Base-by-base conservation (phyloP, 2,113 vertebrate genomes). In the Chascanopsetta lugubris region DNA sequence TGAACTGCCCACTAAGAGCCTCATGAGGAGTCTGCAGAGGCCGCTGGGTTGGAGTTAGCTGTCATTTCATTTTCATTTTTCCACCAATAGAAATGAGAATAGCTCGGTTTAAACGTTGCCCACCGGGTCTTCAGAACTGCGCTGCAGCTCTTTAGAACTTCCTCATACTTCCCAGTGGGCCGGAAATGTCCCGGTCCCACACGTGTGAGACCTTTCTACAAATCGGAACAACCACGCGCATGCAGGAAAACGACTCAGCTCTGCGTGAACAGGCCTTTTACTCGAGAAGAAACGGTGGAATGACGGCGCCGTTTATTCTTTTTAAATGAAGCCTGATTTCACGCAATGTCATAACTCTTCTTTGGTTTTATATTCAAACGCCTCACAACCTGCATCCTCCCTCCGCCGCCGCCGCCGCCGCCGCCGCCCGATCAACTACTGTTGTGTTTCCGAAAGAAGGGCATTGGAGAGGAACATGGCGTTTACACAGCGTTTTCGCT, bases 391-490 rank as follows among this genome's bases (percentile, higher is more conserved):
- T 18, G 0, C 20, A 29, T 60, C 2, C 2, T 21, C n/a, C 32
- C 22, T 66, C 17, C 17, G 46, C 66, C 49, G 58, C 61, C 20
- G 30, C 53, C 57, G n/a, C 32, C 22, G 62, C 17, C 17, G 46
- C 66, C 49, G 58, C 61, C 20, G 30, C 53, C 57, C 71, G 61
- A 65, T 40, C 54, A 62, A 25, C 38, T 24, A 18, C 59, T 66
- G 63, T 53, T 75, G 45, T 18, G 56, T 45, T 42, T 47, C 25
- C 55, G 50, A 61, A 50, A 69, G 34, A 66, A 58, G 51, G 60
- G 13, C 66, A 60, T 26, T n/a, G 62, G 53, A 49, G 46, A 69
- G 77, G 72, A 43, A 69, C 27, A 60, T 77, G 40, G 61, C 67
- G 40, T 61, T 13, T 78, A 68, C 49, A 24, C 40, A 80, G 47